Evolutionary conservation across 2,797 vertebrate genomes (phyloP).

Genomic region (Holocentrus rufus): DNA sequence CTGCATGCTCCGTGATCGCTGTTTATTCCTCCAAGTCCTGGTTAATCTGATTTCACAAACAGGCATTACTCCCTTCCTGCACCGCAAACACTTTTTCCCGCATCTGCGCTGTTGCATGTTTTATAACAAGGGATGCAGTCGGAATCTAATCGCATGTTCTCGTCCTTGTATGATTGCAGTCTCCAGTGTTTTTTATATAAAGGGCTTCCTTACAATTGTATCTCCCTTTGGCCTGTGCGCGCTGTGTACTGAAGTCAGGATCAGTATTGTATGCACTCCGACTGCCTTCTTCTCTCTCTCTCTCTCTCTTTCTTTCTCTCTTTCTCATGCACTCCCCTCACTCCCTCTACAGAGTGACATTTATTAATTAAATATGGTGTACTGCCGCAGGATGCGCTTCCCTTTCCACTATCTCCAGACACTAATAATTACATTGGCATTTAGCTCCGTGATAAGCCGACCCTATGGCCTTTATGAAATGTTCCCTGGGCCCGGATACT

Average conservation of each 20-base stretch:
- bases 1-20: neutral
- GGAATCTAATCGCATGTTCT: constrained; percentile 17
- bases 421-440: constrained; percentile 88
- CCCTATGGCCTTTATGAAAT: constrained; percentile 83
- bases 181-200: constrained; percentile 26
- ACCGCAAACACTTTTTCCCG: neutral
- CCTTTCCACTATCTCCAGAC: constrained; percentile 80
- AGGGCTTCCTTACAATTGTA: constrained; percentile 7
- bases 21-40: neutral
- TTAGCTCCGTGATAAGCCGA: constrained; percentile 81
- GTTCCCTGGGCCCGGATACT: constrained; percentile 73
- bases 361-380: constrained; percentile 84
- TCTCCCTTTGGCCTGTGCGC: constrained; percentile 13
- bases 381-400: constrained; percentile 76
- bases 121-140: neutral
- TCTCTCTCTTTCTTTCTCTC: constrained; percentile 19
- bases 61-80: neutral
- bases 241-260: constrained; percentile 48
- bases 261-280: constrained; percentile 59
- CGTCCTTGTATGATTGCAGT: constrained; percentile 27
- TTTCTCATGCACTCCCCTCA: constrained; percentile 61
- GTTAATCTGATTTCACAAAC: neutral
- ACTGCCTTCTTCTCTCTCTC: constrained; percentile 21
- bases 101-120: constrained; percentile 7
- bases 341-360: constrained; percentile 77